Base-by-base conservation (phyloP, 1,140 invertebrate species). In the Orius laevigatus region DNA sequence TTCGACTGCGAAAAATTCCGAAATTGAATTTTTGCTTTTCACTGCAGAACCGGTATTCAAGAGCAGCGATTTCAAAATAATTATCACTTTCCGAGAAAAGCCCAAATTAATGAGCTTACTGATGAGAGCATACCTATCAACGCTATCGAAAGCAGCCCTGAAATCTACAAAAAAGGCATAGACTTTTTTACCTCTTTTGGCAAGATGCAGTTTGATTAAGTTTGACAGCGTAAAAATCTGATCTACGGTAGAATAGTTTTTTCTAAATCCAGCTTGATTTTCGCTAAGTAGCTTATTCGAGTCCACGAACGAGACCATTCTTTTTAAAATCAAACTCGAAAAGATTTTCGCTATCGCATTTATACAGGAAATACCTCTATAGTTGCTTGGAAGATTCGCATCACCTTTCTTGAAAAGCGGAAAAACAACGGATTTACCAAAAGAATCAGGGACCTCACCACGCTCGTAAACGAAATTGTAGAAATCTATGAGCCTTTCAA, bases 221-320 rank as follows among this genome's bases (percentile, higher is more conserved):
- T 11, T 49, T 14, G 40, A 48, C 0, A 58, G 39, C 10, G 18
- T 47, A 46, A 56, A 58, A 5, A 59, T 53, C 12, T 54, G 45
- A 14, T 58, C 53, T 8, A 55, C 50, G 39, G 53, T 56, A 9
- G 52, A 49, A 33, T 58, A 38, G 1, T 42, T 18, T 25, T 53
- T 56, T 15, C 57, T 19, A 34, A 60, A 61, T n/a, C 57, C 59
- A 5, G 54, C 55, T 52, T 60, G 59, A 3, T 25, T n/a, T n/a
- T n/a, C n/a, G 1, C 55, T 56, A 1, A 60, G 19, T 1, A 53
- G 51, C 2, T 52, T 48, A 4, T 52, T 46, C 8, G 31, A 8
- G 12, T 56, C 54, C 2, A 48, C 48, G 55, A 56, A 59, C 1
- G 16, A 15, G 1, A 20, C 25, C n/a, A 61, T 11, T 33, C 58